Percentiles rank a stretch among this genome's conserved stretches.
Evolutionary conservation across 1,140 invertebrate genomes (phyloP).

Genomic region (Heliconius nattereri): DNA sequence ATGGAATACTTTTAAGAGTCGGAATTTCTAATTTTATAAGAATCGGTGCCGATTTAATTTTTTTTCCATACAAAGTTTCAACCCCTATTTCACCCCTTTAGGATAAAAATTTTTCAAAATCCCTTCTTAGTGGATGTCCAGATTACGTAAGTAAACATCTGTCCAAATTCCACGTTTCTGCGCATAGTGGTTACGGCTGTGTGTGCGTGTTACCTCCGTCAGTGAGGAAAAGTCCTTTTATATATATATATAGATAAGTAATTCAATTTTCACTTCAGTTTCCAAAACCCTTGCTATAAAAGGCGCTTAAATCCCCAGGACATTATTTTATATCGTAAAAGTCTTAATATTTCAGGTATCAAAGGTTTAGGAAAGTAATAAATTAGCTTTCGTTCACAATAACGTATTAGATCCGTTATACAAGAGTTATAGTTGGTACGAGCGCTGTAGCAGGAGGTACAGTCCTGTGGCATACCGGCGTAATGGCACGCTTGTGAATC

Average conservation of each 20-base stretch:
- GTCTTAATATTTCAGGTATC: not conserved
- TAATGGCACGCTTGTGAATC: conserved; percentile 10
- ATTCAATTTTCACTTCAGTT: not conserved
- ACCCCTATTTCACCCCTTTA: too few species aligned
- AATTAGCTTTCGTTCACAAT: conserved; percentile 6
- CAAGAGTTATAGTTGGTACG: not conserved
- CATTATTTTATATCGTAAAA: conserved; percentile 8
- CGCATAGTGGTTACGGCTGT: too few species aligned
- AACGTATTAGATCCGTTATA: conserved; percentile 2
- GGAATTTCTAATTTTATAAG: too few species aligned
- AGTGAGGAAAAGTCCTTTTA: too few species aligned
- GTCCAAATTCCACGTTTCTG: too few species aligned
- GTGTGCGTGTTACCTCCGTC: too few species aligned
- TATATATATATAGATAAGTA: not conserved
- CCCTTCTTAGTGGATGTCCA: too few species aligned
- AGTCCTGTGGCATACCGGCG: not conserved
- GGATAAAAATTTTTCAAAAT: too few species aligned
- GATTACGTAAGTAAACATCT: too few species aligned
- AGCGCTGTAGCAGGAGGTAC: not conserved
- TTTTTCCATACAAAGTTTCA: too few species aligned
- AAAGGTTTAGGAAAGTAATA: conserved; percentile 7
- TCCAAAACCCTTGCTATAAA: not conserved
- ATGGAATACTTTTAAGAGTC: too few species aligned
- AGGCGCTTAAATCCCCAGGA: not conserved
- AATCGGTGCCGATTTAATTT: too few species aligned